phyloP scores from a whole-genome alignment of 2,888 invertebrate species.

The Fragum whitleyi region DNA sequence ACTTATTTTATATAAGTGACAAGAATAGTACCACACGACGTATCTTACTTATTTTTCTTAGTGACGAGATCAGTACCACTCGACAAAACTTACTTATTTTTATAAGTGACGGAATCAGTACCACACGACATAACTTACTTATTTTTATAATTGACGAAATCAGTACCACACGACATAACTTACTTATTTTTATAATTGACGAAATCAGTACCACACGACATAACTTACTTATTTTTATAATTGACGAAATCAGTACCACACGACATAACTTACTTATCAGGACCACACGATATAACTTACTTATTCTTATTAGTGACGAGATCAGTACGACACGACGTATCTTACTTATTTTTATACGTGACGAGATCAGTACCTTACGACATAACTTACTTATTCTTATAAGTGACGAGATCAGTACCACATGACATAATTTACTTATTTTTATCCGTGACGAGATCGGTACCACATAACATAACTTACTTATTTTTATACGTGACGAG shows the following conservation, averaged over 20 bases:
- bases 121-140: not conserved
- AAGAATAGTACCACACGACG: too few relatives aligned
- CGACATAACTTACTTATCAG: not conserved
- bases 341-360: not conserved
- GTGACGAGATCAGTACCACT: too few relatives aligned
- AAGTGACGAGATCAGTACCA: not conserved
- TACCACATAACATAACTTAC: not conserved
- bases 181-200: not conserved
- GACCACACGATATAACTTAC: not conserved
- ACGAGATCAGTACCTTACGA: not conserved
- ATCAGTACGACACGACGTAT: not conserved
- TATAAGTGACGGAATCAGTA: not conserved
- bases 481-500: conserved; percentile 8
- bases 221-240: not conserved
- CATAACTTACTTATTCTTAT: not conserved
- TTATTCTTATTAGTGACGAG: not conserved
- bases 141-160: not conserved
- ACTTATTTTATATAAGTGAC: too few relatives aligned
- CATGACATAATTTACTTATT: not conserved
- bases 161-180: too few relatives aligned
- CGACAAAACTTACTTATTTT: not conserved
- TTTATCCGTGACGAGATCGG: not conserved
- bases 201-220: not conserved
- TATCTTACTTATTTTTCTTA: too few relatives aligned
- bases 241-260: not conserved